phyloP scores from a whole-genome alignment of 2,888 invertebrate species.

The Metellina segmentata region DNA sequence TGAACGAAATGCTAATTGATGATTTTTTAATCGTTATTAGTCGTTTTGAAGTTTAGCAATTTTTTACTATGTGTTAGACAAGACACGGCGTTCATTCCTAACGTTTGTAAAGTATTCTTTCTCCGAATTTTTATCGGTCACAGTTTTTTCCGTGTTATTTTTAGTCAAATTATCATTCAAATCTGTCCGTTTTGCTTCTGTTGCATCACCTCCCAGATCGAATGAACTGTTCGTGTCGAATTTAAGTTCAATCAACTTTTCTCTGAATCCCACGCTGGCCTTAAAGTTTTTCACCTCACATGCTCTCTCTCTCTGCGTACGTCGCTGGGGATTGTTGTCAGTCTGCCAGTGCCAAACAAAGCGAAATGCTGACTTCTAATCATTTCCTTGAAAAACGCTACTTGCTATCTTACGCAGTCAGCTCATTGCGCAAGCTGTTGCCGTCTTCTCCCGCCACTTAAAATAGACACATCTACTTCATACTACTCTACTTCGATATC shows the following conservation, averaged over 20 bases:
- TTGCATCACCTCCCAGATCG: too few species aligned
- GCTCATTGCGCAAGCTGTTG: conserved; percentile 42
- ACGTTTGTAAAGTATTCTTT: too few species aligned
- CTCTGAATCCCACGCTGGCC: conserved; percentile 14
- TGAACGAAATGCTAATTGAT: background rate
- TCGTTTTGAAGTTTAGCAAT: too few species aligned
- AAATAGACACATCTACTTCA: conserved; percentile 15
- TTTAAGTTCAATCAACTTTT: conserved; percentile 53
- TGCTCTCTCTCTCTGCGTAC: conserved; percentile 7
- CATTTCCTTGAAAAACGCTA: conserved; percentile 15
- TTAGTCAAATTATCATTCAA: too few species aligned
- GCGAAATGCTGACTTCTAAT: conserved; percentile 43
- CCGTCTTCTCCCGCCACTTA: background rate
- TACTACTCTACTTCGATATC: too few species aligned
- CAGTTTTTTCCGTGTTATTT: too few species aligned
- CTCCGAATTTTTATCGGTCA: too few species aligned
- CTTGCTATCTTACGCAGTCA: conserved; percentile 25
- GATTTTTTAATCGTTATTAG: too few species aligned
- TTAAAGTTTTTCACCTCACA: conserved; percentile 1
- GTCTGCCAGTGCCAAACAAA: conserved; percentile 46
- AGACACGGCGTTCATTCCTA: too few species aligned
- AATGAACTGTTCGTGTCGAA: background rate
- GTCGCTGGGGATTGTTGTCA: conserved; percentile 45
- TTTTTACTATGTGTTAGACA: too few species aligned
- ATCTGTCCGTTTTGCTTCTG: too few species aligned